Conservation (phyloP, 1,140 invertebrate genomes). For the Drosophila navojoa region DNA sequence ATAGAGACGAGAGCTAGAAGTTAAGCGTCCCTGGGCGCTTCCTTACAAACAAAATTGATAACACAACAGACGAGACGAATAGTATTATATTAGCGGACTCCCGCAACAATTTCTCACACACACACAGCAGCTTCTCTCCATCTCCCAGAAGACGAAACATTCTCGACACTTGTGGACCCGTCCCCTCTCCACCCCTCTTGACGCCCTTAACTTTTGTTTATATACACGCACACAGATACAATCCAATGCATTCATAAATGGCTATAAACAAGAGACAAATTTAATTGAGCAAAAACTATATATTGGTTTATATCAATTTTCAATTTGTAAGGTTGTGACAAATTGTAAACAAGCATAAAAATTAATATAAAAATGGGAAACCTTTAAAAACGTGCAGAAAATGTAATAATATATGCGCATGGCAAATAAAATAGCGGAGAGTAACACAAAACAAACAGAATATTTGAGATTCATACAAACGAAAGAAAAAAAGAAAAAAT, state of each 20-base stretch:
- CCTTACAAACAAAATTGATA: conserved; percentile 74
- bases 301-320: conserved; percentile 82
- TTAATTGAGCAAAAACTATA: conserved; percentile 63
- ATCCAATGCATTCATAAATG: conserved; percentile 27
- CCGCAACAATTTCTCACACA: conserved; percentile 35
- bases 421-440: conserved; percentile 70
- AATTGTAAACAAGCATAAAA: conserved; percentile 80
- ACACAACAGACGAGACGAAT: conserved; percentile 43
- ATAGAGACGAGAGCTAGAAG: conserved; percentile 55
- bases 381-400: conserved; percentile 62
- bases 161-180: conserved; percentile 31
- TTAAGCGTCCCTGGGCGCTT: conserved; percentile 46
- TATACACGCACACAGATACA: conserved; percentile 15
- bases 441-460: conserved; percentile 48
- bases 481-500: conserved; percentile 57
- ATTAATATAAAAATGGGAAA: conserved; percentile 59
- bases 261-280: conserved; percentile 51
- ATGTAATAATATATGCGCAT: conserved; percentile 76
- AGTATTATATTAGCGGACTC: conserved; percentile 59
- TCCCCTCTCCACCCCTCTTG: background rate
- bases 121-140: conserved; percentile 31
- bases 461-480: conserved; percentile 21
- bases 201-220: conserved; percentile 22
- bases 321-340: conserved; percentile 84
- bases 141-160: conserved; percentile 14